Evolutionary conservation across 2,888 invertebrate genomes (phyloP).

Genomic region (Crioceris asparagi): DNA sequence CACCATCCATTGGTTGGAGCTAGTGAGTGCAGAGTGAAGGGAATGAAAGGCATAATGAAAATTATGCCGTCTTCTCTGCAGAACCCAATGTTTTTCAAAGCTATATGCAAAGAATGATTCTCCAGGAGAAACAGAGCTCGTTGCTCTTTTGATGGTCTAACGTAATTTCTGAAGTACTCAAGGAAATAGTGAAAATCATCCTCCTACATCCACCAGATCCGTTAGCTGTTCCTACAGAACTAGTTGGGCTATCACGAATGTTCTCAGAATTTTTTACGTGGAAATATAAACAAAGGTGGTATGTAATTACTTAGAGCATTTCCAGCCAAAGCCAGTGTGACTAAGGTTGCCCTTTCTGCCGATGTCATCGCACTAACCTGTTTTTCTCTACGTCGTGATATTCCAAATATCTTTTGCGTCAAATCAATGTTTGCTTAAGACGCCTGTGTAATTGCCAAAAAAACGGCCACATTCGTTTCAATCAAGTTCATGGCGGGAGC

Average conservation of each 20-base stretch:
- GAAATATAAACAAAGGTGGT: no score
- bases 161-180: not conserved
- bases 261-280: not conserved
- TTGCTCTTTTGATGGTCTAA: slow-evolving; percentile 4
- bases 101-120: slow-evolving; percentile 1
- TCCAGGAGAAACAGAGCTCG: slow-evolving; percentile 1
- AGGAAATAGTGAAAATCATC: slow-evolving; percentile 1
- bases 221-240: not conserved
- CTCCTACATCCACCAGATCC: slow-evolving; percentile 1
- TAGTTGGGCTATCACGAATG: not conserved
- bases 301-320: slow-evolving; percentile 3
- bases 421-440: slow-evolving; percentile 3
- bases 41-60: not conserved
- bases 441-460: slow-evolving; percentile 3
- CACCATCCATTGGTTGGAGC: slow-evolving; percentile 4
- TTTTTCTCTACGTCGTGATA: slow-evolving; percentile 7
- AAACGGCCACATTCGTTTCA: slow-evolving; percentile 4
- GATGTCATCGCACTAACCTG: slow-evolving; percentile 6
- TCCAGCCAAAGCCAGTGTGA: slow-evolving; percentile 3
- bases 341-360: slow-evolving; percentile 5
- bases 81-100: slow-evolving; percentile 3
- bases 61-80: not conserved
- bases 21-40: not conserved
- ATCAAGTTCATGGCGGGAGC: slow-evolving; percentile 1
- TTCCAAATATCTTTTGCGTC: slow-evolving; percentile 5